Evolutionary conservation across 2,113 vertebrate species (phyloP), one percentile per base, ranked within the genome.

Genomic region (Aphyosemion australe): DNA sequence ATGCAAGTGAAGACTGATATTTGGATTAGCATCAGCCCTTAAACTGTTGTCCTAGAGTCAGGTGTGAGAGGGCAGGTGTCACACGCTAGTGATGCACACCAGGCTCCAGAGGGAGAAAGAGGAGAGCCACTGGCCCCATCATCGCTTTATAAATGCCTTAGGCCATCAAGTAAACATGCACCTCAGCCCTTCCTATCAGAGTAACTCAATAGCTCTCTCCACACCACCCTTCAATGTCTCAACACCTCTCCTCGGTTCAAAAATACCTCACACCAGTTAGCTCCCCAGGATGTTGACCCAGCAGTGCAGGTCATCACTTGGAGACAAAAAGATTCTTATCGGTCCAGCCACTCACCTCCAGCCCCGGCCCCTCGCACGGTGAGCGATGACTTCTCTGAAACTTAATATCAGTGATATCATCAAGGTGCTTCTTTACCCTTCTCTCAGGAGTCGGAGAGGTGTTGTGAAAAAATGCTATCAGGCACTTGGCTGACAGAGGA

Each of bases 251-350:
- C 69, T 65, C 63, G 61, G 84, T 74, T 86, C 76, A 89, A 76
- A 91, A 90, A 87, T 87, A 69, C 72, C 74, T 79, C 82, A 45
- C 69, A 79, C 74, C 80, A 77, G 71, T 80, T 77, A 78, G 65
- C 73, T 85, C 89, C 80, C 81, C 73, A 67, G 86, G 84, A 91
- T 84, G 86, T 85, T 90, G 89, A 91, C 89, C 90, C 47, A 61
- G 72, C 78, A 70, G 81, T 53, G 49, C 83, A 87, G 91, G 89
- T 92, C 88, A 87, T 88, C 88, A 85, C 81, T 79, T 80, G 55
- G 72, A 78, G 82, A 90, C 89, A 90, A 89, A 90, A 74, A 90
- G 88, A 90, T 91, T 74, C 76, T 81, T 91, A 93, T 93, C 91
- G 80, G 77, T 49, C 31, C 37, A 20, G 67, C 65, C 13, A 41